A percentile compares a stretch with the other conserved stretches of the same genome.
phyloP scores from a whole-genome alignment of 1,140 invertebrate species.

The Drosophila pallidifrons region DNA sequence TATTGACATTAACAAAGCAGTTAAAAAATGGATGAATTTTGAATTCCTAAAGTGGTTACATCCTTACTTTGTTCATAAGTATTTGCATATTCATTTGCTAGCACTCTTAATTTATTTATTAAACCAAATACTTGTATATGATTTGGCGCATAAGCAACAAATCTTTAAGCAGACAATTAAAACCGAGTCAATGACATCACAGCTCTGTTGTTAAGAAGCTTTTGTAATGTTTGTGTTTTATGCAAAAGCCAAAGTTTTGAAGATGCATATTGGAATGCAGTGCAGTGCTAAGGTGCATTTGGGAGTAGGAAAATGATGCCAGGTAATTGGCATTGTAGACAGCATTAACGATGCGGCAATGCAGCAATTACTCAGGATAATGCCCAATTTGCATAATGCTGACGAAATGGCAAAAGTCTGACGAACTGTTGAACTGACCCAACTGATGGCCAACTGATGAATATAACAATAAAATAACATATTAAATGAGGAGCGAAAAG shows the following conservation, averaged over 20 bases:
- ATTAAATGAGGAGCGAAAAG: conserved; percentile 49
- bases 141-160: no score
- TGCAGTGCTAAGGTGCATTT: no score
- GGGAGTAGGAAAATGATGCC: neutral
- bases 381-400: conserved; percentile 57
- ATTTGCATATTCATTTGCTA: no score
- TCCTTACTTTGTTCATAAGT: no score
- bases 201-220: neutral
- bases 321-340: conserved; percentile 26
- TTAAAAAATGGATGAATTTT: no score
- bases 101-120: no score
- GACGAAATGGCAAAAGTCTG: conserved; percentile 1
- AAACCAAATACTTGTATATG: no score
- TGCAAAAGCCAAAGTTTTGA: neutral
- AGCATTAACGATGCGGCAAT: conserved; percentile 37
- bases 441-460: conserved; percentile 12
- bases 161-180: no score
- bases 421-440: conserved; percentile 1
- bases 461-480: conserved; percentile 64
- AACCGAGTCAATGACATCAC: neutral
- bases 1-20: no score
- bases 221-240: neutral
- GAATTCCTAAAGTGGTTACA: no score
- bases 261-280: neutral
- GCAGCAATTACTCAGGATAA: conserved; percentile 57